Evolutionary conservation across 2,797 vertebrate genomes (phyloP).

Genomic region (Lithobates sylvaticus): DNA sequence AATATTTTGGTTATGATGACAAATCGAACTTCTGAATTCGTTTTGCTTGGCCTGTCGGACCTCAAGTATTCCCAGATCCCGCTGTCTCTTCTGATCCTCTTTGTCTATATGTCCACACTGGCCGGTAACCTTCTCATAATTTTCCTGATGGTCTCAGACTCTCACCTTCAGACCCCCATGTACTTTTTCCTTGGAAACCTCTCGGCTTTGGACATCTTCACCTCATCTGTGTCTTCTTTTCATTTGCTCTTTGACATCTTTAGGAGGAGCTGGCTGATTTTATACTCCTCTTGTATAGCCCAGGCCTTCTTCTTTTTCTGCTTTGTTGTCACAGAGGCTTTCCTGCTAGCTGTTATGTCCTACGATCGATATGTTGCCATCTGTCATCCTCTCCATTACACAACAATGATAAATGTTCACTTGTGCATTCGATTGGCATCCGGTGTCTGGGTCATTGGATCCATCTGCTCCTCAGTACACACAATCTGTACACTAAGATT

Average conservation of each 20-base stretch:
- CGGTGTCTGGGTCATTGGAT: no score
- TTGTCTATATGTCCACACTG: not conserved
- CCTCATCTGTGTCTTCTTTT: not conserved
- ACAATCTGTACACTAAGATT: not conserved
- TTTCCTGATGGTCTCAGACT: not conserved
- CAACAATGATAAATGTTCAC: no score
- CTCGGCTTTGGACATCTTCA: not conserved
- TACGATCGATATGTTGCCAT: no score
- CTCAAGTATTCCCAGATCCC: not conserved
- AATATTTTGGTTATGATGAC: not conserved
- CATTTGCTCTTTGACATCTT: not conserved
- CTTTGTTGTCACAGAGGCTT: not conserved
- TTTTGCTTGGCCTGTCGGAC: not conserved
- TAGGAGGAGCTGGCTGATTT: not conserved
- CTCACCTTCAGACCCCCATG: not conserved
- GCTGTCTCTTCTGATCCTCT: not conserved
- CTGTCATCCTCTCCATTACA: no score
- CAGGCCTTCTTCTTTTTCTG: conserved; percentile 30
- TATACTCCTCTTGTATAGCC: not conserved
- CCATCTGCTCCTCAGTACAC: not conserved
- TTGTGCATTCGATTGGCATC: no score
- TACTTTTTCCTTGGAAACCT: conserved; percentile 22
- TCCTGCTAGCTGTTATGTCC: no score
- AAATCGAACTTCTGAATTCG: not conserved
- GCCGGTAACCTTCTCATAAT: not conserved